phyloP scores from a whole-genome alignment of 2,888 invertebrate genomes.

The Eulithis testata region DNA sequence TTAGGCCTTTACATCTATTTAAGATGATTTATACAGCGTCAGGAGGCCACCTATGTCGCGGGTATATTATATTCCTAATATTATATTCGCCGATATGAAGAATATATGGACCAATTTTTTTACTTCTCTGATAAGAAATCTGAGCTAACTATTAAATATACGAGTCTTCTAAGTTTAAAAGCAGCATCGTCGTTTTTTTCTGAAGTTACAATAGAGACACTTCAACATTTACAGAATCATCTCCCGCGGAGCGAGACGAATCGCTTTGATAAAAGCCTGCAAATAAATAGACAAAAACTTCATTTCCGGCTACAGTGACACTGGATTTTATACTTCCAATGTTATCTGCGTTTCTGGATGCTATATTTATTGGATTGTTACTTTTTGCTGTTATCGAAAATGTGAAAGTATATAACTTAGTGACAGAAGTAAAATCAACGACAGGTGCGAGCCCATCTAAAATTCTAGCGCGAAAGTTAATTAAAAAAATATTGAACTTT shows the following conservation, averaged over 20 bases:
- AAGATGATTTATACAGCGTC: too few relatives aligned
- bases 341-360: constrained; percentile 12
- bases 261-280: constrained; percentile 44
- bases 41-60: too few relatives aligned
- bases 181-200: constrained; percentile 6
- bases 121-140: not conserved
- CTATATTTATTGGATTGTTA: not conserved
- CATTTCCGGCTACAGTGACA: constrained; percentile 46
- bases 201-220: constrained; percentile 19
- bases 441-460: too few relatives aligned
- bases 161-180: constrained; percentile 6
- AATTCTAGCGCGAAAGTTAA: too few relatives aligned
- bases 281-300: constrained; percentile 40
- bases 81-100: too few relatives aligned
- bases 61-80: too few relatives aligned
- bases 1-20: too few relatives aligned
- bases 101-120: too few relatives aligned
- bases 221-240: constrained; percentile 35
- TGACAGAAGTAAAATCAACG: too few relatives aligned
- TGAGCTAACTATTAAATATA: not conserved
- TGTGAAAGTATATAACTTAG: too few relatives aligned
- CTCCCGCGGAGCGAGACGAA: constrained; percentile 48
- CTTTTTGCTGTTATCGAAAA: too few relatives aligned
- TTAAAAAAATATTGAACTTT: too few relatives aligned
- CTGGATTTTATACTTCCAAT: constrained; percentile 38